Percentiles rank a stretch among this genome's conserved stretches.
Conservation (phyloP, 2,797 vertebrate species). For the Perodicticus potto region DNA sequence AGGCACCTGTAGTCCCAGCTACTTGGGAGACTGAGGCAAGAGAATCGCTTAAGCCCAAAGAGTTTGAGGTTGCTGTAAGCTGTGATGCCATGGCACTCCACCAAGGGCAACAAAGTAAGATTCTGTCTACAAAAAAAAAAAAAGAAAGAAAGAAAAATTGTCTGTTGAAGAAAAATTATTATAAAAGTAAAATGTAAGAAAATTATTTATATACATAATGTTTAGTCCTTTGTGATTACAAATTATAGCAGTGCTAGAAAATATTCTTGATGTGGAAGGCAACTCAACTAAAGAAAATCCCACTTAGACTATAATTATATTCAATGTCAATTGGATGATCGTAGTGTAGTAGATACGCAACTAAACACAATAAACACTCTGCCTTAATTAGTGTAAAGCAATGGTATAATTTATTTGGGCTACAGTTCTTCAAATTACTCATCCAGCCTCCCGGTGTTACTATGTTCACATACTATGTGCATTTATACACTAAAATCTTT, state of each 20-base stretch:
- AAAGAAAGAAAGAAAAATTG: neutral
- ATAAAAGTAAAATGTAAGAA: conserved; percentile 47
- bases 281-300: conserved; percentile 38
- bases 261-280: neutral
- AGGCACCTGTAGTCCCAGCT: too few species aligned
- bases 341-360: conserved; percentile 1
- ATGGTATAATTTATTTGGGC: neutral
- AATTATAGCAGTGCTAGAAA: neutral
- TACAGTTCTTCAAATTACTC: neutral
- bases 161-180: neutral
- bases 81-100: too few species aligned
- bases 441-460: neutral
- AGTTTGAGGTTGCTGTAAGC: too few species aligned
- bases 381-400: conserved; percentile 30
- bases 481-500: conserved; percentile 48
- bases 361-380: conserved; percentile 45
- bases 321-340: neutral
- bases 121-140: too few species aligned
- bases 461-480: neutral
- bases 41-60: too few species aligned
- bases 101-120: too few species aligned
- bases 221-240: conserved; percentile 42
- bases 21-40: too few species aligned
- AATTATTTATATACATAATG: neutral
- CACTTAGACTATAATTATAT: conserved; percentile 4